Evolutionary conservation across 2,888 invertebrate species (phyloP), one percentile per base, ranked within the genome.

Genomic region (Chloroclystis v-ata): DNA sequence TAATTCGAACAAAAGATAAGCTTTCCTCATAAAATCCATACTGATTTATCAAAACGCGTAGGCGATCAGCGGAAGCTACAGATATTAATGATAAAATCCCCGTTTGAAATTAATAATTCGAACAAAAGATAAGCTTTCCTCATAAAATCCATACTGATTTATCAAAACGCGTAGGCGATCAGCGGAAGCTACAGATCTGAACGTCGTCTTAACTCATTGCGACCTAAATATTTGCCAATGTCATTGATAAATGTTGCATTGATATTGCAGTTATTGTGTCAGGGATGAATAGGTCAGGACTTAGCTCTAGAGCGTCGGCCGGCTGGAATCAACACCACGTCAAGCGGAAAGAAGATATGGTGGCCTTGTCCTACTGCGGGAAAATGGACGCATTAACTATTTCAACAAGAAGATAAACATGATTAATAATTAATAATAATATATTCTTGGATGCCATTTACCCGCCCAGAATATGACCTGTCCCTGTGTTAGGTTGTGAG

Each of bases 221-320:
- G 75, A 67, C 76, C 75, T 61, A 69, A 60, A 54, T 72, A 48
- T 10, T 46, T 39, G 10, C 41, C 67, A 72, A 70, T 70, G 74
- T 71, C 68, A 67, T 54, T 59, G 65, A 69, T 72, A 65, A 57
- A n/a, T 55, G 50, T 43, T 57, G 52, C 39, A 47, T 39, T 37
- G 41, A 35, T 57, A 47, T 24, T 63, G 61, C 60, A 63, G 42
- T 54, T 47, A 37, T 40, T 16, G 43, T 61, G 65, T 69, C 63
- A 68, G 43, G 64, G 66, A 38, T 55, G 40, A 9, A 5, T 20
- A 20, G 20, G 20, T 20, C 20, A 20, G 20, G 5, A 20, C 2
- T 5, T 20, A 20, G 20, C 3, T 5, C 20, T 20, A 20, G 20
- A 20, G 20, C 2, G 3, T 20, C 2, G 20, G 3, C 20, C 5